A percentile compares a stretch with the other conserved stretches of the same genome.
phyloP scores from a whole-genome alignment of 2,888 invertebrate species.

The Mechanitis mazaeus region DNA sequence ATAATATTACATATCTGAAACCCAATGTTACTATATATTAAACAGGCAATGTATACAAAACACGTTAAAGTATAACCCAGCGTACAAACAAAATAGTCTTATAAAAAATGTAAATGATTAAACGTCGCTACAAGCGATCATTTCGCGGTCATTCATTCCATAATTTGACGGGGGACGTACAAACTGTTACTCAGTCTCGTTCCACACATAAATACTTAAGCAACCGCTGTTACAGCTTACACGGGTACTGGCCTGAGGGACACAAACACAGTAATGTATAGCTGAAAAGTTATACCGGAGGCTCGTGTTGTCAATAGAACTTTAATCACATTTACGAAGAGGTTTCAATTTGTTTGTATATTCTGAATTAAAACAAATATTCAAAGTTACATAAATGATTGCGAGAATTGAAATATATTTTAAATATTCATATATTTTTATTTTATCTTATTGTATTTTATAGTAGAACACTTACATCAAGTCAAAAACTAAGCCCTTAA shows the following conservation, averaged over 20 bases:
- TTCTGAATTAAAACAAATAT: no score
- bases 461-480: no score
- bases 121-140: conserved; percentile 49
- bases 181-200: conserved; percentile 47
- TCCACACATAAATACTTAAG: conserved; percentile 13
- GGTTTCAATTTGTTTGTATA: no score
- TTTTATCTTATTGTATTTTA: no score
- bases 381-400: no score
- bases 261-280: not conserved
- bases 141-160: conserved; percentile 44
- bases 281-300: no score
- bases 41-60: conserved; percentile 41
- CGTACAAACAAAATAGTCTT: conserved; percentile 51
- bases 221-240: conserved; percentile 10
- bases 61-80: conserved; percentile 20
- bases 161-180: conserved; percentile 56
- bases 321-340: no score
- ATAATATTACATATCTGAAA: not conserved
- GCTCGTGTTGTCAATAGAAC: no score
- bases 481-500: no score
- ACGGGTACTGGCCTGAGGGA: conserved; percentile 4
- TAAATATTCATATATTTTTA: no score
- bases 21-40: conserved; percentile 8
- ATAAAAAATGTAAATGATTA: conserved; percentile 68
- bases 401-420: no score